phyloP scores from a whole-genome alignment of 2,888 invertebrate species.

The Caenorhabditis angaria region DNA sequence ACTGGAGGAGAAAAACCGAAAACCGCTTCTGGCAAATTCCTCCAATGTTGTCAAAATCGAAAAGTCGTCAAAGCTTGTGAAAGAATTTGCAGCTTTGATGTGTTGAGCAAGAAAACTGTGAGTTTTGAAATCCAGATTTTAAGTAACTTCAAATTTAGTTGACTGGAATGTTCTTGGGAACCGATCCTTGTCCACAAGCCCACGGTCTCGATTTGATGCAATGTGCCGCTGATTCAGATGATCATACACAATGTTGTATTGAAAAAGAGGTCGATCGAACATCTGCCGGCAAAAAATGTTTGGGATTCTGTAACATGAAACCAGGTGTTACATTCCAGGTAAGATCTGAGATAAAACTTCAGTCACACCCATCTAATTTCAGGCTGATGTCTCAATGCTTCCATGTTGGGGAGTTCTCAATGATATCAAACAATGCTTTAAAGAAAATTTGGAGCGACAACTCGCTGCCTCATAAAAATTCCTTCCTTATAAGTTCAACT shows the following conservation, averaged over 20 bases:
- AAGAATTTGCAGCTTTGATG: slow-evolving; percentile 67
- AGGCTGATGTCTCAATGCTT: slow-evolving; percentile 64
- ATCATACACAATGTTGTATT: slow-evolving; percentile 65
- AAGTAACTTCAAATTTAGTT: slow-evolving; percentile 56
- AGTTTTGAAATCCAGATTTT: slow-evolving; percentile 8
- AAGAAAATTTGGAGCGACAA: slow-evolving; percentile 56
- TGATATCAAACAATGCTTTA: slow-evolving; percentile 67
- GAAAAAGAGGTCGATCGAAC: slow-evolving; percentile 55
- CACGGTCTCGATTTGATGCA: slow-evolving; percentile 63
- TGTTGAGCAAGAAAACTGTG: slow-evolving; percentile 65
- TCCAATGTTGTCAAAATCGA: slow-evolving; percentile 61
- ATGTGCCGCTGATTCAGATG: slow-evolving; percentile 67
- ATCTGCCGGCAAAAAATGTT: slow-evolving; percentile 66
- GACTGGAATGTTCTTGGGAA: slow-evolving; percentile 70
- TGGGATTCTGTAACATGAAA: slow-evolving; percentile 69
- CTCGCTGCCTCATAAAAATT: slow-evolving; percentile 24
- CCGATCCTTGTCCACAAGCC: slow-evolving; percentile 68
- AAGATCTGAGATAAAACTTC: slow-evolving; percentile 1
- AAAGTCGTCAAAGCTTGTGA: slow-evolving; percentile 63
- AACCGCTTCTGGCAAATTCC: slow-evolving; percentile 62
- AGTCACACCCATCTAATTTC: slow-evolving; percentile 2
- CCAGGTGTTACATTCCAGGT: slow-evolving; percentile 69
- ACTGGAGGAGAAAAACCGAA: slow-evolving; percentile 17
- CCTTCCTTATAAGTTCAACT: no score
- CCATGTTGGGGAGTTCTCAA: slow-evolving; percentile 69